These are phyloP conservation scores for Atta cephalotes DNA, from an alignment of 1,140 invertebrate genomes.

Conservation along the genomic window DNA sequence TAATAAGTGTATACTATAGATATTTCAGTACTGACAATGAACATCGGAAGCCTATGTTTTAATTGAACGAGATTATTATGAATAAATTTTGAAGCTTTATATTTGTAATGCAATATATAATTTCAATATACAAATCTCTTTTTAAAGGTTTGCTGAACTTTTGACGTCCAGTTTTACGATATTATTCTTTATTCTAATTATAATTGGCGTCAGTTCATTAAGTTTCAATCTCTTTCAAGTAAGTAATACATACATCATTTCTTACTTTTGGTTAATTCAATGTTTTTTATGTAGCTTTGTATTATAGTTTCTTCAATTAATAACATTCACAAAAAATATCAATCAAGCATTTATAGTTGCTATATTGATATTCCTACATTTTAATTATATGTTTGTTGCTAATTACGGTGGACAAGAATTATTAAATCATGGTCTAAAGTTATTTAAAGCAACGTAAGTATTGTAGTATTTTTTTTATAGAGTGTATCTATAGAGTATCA, in stretches of 20 bases:
- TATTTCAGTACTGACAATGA: too few species aligned
- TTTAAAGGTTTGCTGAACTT: constrained; percentile 39
- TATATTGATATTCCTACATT: constrained; percentile 16
- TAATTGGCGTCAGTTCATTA: constrained; percentile 36
- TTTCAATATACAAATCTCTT: background rate
- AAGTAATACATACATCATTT: constrained; percentile 4
- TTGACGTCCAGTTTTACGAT: background rate
- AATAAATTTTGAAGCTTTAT: background rate
- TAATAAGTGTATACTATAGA: too few species aligned
- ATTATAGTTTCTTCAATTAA: constrained; percentile 32
- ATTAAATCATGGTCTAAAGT: constrained; percentile 27
- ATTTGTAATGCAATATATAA: constrained; percentile 19
- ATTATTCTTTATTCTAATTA: constrained; percentile 27
- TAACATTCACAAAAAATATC: constrained; percentile 21
- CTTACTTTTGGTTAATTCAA: background rate
- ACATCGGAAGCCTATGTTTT: background rate
- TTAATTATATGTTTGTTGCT: constrained; percentile 28
- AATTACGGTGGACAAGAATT: constrained; percentile 47
- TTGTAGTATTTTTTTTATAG: background rate
- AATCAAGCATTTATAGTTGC: background rate
- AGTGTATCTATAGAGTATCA: too few species aligned
- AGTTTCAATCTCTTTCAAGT: constrained; percentile 54
- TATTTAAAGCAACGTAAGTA: constrained; percentile 47
- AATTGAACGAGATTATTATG: background rate
- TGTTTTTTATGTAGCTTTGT: background rate